Base-by-base conservation (phyloP, 1,140 invertebrate species). In the Tigriopus japonicus region DNA sequence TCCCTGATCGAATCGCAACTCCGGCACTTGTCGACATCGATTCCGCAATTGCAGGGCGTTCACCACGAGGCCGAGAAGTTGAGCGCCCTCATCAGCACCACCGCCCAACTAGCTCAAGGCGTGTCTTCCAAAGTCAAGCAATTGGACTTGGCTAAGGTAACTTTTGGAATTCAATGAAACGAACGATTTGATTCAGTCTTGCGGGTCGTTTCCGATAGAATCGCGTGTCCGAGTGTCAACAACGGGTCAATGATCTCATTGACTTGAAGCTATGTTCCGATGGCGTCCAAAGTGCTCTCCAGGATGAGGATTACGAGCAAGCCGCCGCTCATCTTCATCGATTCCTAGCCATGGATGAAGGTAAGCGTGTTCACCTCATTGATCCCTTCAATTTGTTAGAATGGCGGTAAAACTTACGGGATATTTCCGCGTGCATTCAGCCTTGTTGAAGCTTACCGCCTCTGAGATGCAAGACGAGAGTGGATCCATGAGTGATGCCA, bases 51-150 rank as follows among this genome's bases (percentile, higher is more conserved):
- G 40, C 75, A 24, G 6, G 24, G 14, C 15, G n/a, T 21, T 24
- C 15, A 80, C 66, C 73, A 76, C 40, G 85, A 89, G 71, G 79
- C 83, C 14, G 76, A 82, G 64, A 81, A 85, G 64, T 74, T 91
- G n/a, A 76, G 80, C n/a, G 77, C 78, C 59, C 86, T 87, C 76
- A 87, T 92, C 45, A 76, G 80, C n/a, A 83, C 83, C 68, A 94
- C 93, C 1, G 88, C 91, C 45, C 78, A 80, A 35, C 74, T 96
- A 54, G 91, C 92, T 2, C 85, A 91, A 68, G 90, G 90, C 73
- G 91, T 97, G 17, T 95, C 90, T 69, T 85, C 85, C 28, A 96
- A 97, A 84, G 93, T 98, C 12, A 79, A 91, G 52, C 83, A 89
- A 62, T 72, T 98, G 21, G 95, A 99, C 75, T 74, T 87, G 52